Percentiles rank a stretch among this genome's conserved stretches.
Conservation (phyloP, 1,140 invertebrate genomes). For the Drosophila kikkawai region DNA sequence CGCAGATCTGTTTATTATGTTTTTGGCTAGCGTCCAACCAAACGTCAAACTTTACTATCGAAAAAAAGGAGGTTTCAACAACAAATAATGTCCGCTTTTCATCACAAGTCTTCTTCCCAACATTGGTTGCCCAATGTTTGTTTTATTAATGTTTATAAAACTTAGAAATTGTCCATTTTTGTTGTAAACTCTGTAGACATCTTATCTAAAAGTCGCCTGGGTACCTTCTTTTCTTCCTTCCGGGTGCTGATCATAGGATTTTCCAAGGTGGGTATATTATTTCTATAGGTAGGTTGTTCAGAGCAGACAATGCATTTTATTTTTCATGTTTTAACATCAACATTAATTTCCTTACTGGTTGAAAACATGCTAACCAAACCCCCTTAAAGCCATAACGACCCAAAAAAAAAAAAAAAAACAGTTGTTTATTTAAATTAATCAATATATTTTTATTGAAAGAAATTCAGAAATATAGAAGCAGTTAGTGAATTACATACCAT, state of each 20-base stretch:
- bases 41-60: too few species aligned
- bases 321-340: background rate
- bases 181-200: background rate
- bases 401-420: background rate
- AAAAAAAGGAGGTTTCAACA: too few species aligned
- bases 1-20: too few species aligned
- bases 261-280: background rate
- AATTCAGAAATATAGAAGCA: background rate
- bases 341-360: too few species aligned
- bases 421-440: background rate
- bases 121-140: too few species aligned
- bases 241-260: background rate
- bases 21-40: too few species aligned
- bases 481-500: conserved; percentile 8
- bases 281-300: background rate
- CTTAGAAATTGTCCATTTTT: background rate
- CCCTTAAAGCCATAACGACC: background rate
- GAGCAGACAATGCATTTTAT: background rate
- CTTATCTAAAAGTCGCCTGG: background rate
- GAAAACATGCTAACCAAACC: background rate
- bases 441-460: conserved; percentile 19
- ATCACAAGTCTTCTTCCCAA: too few species aligned
- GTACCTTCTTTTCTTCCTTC: too few species aligned
- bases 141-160: background rate
- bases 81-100: too few species aligned